Conservation (phyloP, 1,140 invertebrate species). For the Leptoteleia sp. region DNA sequence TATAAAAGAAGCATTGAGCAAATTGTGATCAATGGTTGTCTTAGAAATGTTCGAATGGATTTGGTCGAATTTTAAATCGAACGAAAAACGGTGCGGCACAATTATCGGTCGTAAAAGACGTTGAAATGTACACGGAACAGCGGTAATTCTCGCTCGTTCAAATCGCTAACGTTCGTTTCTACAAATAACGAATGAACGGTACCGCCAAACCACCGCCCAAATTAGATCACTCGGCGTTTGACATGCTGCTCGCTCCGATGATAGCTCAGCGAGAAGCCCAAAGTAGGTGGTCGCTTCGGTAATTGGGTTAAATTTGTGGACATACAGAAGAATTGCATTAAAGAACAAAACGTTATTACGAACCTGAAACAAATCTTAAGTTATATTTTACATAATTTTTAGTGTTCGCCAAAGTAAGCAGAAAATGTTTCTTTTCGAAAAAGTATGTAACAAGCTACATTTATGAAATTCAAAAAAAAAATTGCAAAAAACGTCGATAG, state of each 20-base stretch:
- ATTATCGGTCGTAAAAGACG: not conserved
- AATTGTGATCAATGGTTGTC: too few relatives aligned
- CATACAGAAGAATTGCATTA: too few relatives aligned
- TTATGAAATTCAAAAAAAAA: too few relatives aligned
- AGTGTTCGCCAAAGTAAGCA: too few relatives aligned
- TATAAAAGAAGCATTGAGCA: too few relatives aligned
- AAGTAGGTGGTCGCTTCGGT: not conserved
- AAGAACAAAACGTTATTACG: too few relatives aligned
- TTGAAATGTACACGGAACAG: not conserved
- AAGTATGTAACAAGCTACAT: too few relatives aligned
- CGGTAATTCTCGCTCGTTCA: slow-evolving; percentile 22
- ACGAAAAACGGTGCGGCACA: not conserved
- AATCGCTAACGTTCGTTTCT: slow-evolving; percentile 24
- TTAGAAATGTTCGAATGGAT: not conserved
- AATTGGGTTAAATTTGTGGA: too few relatives aligned
- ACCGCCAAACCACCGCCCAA: slow-evolving; percentile 6
- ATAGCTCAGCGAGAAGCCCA: slow-evolving; percentile 1
- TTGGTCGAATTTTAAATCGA: not conserved
- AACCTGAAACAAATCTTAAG: too few relatives aligned
- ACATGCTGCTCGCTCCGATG: slow-evolving; percentile 10
- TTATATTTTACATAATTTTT: too few relatives aligned
- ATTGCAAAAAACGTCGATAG: too few relatives aligned
- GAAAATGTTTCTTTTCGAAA: too few relatives aligned
- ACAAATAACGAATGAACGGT: slow-evolving; percentile 34
- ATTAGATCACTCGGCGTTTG: slow-evolving; percentile 30